Evolutionary conservation across 1,140 invertebrate genomes (phyloP), one percentile per base, ranked within the genome.

Genomic region (Drosophila sp.): DNA sequence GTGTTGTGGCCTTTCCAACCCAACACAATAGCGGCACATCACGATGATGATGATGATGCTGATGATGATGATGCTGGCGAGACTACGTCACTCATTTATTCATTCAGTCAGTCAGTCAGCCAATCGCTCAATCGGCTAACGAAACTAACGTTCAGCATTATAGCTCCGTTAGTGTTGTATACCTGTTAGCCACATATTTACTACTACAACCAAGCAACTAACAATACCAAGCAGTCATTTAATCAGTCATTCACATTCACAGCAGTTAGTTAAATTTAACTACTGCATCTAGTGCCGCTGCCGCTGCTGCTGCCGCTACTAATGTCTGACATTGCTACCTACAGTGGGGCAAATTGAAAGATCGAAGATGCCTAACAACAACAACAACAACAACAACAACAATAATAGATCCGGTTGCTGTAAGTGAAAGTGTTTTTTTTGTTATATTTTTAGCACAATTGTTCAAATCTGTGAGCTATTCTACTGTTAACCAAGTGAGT

Each of bases 171-270:
- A 72, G 60, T 47, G 55, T 57, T 58, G 38, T 6, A n/a, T 32
- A 25, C 38, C 66, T 58, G 57, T 50, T 50, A 67, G 50, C 10
- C 17, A 60, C 41, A 10, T 6, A 35, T 17, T 17, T 17, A 35
- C 33, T 8, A 35, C 3, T 8, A 6, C 33, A 35, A 35, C 33
- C 35, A 38, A 38, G 8, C 35, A 38, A 38, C 8, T 10, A 60
- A 7, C 33, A 29, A 4, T 33, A 30, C 32, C 23, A 47, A 8
- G 32, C 55, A 38, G 29, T 44, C 66, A 64, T 68, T 78, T 76
- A 78, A 78, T 78, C 76, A 78, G 72, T 72, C 72, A 68, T 76
- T 76, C 68, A 76, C 76, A 72, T 74, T 72, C 73, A 63, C 64
- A 67, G 32, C 73, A 69, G 65, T 73, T 55, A 61, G 56, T 58